phyloP scores from a whole-genome alignment of 2,113 vertebrate genomes.

The Mormyrus lacerda region DNA sequence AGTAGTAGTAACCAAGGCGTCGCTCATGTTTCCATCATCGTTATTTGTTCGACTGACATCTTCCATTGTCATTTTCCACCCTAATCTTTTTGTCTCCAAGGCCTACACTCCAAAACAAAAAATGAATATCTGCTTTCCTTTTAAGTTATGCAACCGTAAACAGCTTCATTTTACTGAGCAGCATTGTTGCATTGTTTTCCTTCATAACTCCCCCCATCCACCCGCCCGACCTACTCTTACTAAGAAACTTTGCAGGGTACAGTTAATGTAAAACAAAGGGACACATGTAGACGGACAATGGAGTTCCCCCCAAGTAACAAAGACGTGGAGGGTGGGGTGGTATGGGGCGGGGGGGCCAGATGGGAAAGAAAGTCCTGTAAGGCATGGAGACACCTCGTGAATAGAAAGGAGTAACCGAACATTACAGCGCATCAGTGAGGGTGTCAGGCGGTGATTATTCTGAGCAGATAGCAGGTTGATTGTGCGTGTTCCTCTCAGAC shows the following conservation, averaged over 20 bases:
- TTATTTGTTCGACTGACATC: background rate
- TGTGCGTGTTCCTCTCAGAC: background rate
- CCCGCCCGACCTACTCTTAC: background rate
- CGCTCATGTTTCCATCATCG: background rate
- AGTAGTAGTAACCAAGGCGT: constrained; percentile 2
- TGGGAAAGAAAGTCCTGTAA: background rate
- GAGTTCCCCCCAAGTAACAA: background rate
- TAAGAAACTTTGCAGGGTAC: background rate
- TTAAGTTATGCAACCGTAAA: background rate
- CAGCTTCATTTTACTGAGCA: background rate
- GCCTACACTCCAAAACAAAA: background rate
- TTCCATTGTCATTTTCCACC: background rate
- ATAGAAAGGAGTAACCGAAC: background rate
- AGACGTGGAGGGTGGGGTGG: background rate
- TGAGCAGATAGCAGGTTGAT: background rate
- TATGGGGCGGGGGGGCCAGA: background rate
- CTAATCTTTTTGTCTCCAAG: constrained; percentile 5
- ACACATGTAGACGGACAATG: background rate
- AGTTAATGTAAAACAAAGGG: constrained; percentile 9
- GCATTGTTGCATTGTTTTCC: background rate
- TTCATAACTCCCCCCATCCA: background rate
- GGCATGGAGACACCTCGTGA: constrained; percentile 1
- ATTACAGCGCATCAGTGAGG: background rate
- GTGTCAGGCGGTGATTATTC: constrained; percentile 17
- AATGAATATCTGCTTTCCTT: background rate